These are phyloP conservation scores for Penaeus monodon DNA, from an alignment of 2,888 invertebrate genomes.

Conservation along the genomic window DNA sequence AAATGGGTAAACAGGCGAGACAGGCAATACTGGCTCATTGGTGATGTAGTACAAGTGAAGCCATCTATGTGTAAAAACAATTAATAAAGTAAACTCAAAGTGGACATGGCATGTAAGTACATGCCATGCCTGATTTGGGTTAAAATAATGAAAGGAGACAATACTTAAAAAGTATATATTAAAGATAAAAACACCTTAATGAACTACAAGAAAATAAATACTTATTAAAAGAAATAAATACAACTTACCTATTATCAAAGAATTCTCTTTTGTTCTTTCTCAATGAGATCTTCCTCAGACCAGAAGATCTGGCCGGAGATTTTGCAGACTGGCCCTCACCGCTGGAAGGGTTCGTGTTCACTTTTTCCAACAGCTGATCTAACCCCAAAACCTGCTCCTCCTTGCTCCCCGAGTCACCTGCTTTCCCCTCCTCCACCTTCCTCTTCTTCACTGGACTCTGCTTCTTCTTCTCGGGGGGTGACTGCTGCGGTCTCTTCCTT, in stretches of 20 bases:
- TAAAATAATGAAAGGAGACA: too few species aligned
- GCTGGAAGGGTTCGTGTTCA: neutral
- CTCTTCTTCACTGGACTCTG: neutral
- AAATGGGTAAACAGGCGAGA: too few species aligned
- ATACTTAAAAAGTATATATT: too few species aligned
- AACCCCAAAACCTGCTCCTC: slow-evolving; percentile 2
- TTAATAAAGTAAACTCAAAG: too few species aligned
- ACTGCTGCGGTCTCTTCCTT: neutral
- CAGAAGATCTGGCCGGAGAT: neutral
- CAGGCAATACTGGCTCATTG: too few species aligned
- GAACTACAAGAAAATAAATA: too few species aligned
- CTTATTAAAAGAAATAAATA: neutral
- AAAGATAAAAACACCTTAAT: too few species aligned
- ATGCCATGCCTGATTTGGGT: too few species aligned
- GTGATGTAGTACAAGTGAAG: too few species aligned
- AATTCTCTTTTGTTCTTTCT: neutral
- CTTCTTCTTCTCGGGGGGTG: neutral
- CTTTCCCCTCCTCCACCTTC: neutral
- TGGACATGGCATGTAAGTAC: too few species aligned
- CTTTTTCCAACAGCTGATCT: slow-evolving; percentile 16
- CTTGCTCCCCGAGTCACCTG: neutral
- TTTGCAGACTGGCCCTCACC: neutral
- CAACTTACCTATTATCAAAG: slow-evolving; percentile 22
- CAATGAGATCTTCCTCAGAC: neutral
- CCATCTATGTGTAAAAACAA: too few species aligned